Evolutionary conservation across 2,797 vertebrate genomes (phyloP), one percentile per base, ranked within the genome.

Genomic region (Acanthurus leucopareius): DNA sequence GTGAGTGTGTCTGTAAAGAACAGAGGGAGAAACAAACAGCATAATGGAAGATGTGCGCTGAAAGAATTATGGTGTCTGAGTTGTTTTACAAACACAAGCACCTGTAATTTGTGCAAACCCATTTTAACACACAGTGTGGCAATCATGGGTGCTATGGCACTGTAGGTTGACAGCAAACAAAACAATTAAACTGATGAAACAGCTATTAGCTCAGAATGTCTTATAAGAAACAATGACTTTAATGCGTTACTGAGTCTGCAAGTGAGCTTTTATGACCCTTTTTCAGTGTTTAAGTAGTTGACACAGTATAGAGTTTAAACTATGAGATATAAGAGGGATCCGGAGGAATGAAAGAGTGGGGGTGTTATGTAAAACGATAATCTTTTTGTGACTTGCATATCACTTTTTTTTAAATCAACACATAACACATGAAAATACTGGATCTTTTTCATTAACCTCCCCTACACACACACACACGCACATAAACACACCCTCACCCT

Each of bases 11-110:
- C 25, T 60, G 62, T 49, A 49, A 66, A 68, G 69, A 70, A 38
- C 0, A 3, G 51, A 73, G 42, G 20, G 53, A 44, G 63, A 59
- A 63, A 70, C 22, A 75, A 78, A 72, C 32, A 49, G 56, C 10
- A 35, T 72, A 40, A 83, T 40, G 47, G 40, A 79, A 48, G 32
- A 76, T 61, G 62, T 57, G 51, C 51, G 69, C 25, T 42, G 32
- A 28, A 47, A 57, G 64, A 44, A 51, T 61, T 49, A 10, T 11
- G 38, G 14, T 19, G 17, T 20, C 16, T 32, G 51, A 22, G 42
- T 16, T 28, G 28, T 83, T 81, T 83, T 70, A 73, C 70, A 83
- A 48, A 56, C 38, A 63, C 16, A 69, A 52, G 49, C 10, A 70
- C 51, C 49, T 65, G 48, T 38, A 71, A 77, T 79, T 10, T 48